Percentiles rank a stretch among this genome's conserved stretches.
Evolutionary conservation across 2,888 invertebrate genomes (phyloP).

Genomic region (Drosophila nigritarsus): DNA sequence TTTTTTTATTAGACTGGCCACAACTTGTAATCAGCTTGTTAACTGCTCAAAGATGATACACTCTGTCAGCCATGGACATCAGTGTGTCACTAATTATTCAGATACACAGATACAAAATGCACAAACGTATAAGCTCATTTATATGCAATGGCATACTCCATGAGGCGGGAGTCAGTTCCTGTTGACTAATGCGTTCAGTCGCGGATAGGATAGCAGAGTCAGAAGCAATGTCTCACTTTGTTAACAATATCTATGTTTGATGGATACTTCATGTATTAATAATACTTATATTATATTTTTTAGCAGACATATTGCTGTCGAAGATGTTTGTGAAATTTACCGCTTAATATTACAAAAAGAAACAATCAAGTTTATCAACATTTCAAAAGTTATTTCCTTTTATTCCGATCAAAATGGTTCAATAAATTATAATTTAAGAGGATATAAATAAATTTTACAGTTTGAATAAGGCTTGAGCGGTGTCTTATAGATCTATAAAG

Average conservation of each 20-base stretch:
- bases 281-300: not conserved
- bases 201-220: not conserved
- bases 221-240: not conserved
- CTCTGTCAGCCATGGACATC: constrained; percentile 30
- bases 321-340: not conserved
- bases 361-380: not conserved
- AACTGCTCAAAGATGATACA: constrained; percentile 47
- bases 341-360: not conserved
- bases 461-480: not conserved
- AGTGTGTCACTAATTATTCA: constrained; percentile 53
- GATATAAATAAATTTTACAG: not conserved
- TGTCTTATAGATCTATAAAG: not conserved
- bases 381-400: not conserved
- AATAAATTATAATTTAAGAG: not conserved
- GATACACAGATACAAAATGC: constrained; percentile 34
- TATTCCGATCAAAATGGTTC: not conserved
- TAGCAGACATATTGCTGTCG: not conserved
- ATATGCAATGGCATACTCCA: constrained; percentile 57
- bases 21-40: constrained; percentile 38
- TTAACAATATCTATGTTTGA: constrained; percentile 4
- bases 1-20: constrained; percentile 25
- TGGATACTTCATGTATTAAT: not conserved
- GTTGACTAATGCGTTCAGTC: constrained; percentile 71
- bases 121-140: constrained; percentile 60
- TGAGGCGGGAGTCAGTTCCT: constrained; percentile 28